Conservation (phyloP, 2,888 invertebrate species). For the Tuberolachnus salignus region DNA sequence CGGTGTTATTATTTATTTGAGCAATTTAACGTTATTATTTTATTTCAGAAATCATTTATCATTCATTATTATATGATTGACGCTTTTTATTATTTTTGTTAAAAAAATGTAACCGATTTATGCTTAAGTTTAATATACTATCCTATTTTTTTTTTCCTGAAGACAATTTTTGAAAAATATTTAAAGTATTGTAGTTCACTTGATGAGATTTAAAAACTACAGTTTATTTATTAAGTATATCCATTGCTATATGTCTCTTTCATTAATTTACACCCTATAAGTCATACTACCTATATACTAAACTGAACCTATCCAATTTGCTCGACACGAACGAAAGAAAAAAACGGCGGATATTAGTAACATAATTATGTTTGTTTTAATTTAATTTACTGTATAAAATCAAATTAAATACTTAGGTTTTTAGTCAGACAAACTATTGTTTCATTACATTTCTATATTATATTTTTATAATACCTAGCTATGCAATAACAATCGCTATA, state of each 20-base stretch:
- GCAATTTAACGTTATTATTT: neutral
- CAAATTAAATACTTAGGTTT: neutral
- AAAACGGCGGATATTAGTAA: conserved; percentile 26
- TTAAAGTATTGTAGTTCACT: neutral
- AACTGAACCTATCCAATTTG: conserved; percentile 13
- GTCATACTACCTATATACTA: neutral
- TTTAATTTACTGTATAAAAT: conserved; percentile 12
- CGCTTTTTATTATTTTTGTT: conserved; percentile 19
- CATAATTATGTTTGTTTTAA: conserved; percentile 12
- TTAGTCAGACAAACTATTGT: neutral
- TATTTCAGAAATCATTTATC: neutral
- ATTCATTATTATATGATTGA: neutral
- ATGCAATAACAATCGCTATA: too few species aligned
- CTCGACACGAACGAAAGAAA: conserved; percentile 21
- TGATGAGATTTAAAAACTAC: neutral
- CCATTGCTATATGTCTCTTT: neutral
- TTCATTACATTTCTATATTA: too few species aligned
- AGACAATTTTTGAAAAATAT: neutral
- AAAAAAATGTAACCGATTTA: conserved; percentile 12
- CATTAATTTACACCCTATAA: neutral
- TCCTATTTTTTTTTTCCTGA: neutral
- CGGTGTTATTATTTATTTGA: neutral
- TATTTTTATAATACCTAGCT: too few species aligned
- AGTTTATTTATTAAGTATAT: conserved; percentile 3
- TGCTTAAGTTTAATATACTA: neutral